These are phyloP conservation scores for Smutsia gigantea DNA, from an alignment of 2,797 vertebrate species.

Conservation along the genomic window DNA sequence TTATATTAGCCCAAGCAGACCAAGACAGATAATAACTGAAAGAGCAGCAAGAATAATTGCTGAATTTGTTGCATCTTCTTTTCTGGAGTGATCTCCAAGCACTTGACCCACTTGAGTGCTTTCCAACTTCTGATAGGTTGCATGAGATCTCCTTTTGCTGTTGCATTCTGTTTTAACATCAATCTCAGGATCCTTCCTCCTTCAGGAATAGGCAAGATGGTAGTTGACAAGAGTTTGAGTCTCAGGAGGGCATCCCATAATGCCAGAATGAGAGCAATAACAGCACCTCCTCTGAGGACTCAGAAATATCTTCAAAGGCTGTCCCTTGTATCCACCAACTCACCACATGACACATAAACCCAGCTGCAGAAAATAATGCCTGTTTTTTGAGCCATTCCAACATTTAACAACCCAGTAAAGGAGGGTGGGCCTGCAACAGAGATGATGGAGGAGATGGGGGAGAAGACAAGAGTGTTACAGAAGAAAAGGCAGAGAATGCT, in stretches of 20 bases:
- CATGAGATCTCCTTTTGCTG: not conserved
- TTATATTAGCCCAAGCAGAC: not conserved
- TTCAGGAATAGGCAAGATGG: not conserved
- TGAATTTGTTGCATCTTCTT: not conserved
- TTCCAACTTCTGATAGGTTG: not conserved
- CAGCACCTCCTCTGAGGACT: not conserved
- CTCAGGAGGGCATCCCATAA: not conserved
- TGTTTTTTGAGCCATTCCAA: not conserved
- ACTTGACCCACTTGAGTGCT: not conserved
- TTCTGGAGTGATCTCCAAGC: not conserved
- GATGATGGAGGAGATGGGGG: not conserved
- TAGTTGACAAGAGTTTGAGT: not conserved
- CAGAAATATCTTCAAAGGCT: not conserved
- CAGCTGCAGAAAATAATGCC: not conserved
- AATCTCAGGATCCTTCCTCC: not conserved
- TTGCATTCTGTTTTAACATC: not conserved
- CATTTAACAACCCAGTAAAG: not conserved
- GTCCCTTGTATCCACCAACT: not conserved
- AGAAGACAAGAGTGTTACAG: not conserved
- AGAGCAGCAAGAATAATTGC: not conserved
- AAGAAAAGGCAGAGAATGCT: not conserved
- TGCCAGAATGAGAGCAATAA: not conserved
- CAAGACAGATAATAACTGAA: conserved; percentile 41
- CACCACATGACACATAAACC: not conserved
- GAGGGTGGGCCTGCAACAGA: not conserved